Evolutionary conservation across 92 coral and sea anemone genomes (phyloP).

Genomic region (Porites cylindrica): DNA sequence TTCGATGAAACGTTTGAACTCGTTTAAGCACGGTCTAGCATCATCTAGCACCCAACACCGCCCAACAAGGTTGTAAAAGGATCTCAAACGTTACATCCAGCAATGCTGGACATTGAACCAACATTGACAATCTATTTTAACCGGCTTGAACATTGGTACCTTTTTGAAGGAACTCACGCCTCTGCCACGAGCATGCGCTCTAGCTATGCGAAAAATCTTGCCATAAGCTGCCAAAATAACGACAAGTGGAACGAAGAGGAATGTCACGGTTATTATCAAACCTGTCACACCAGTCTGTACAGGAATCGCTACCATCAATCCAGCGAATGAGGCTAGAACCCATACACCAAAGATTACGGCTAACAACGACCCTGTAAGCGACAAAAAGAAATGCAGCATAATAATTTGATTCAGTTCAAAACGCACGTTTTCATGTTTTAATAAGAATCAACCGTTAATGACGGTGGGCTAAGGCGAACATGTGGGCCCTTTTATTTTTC

Average conservation of each 20-base stretch:
- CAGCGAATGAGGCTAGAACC: conserved; percentile 73
- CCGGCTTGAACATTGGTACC: conserved; percentile 36
- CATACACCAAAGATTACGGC: conserved; percentile 57
- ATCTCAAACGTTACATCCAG: too few relatives aligned
- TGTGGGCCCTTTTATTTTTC: too few relatives aligned
- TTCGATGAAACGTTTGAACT: too few relatives aligned
- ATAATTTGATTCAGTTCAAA: too few relatives aligned
- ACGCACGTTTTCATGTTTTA: too few relatives aligned
- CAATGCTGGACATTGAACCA: too few relatives aligned
- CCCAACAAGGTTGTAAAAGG: too few relatives aligned
- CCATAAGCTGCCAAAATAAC: conserved; percentile 75
- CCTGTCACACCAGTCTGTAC: conserved; percentile 27
- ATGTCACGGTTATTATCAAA: conserved; percentile 52
- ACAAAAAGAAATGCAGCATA: background rate
- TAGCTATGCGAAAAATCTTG: conserved; percentile 79
- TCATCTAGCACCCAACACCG: too few relatives aligned
- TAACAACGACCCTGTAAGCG: conserved; percentile 39
- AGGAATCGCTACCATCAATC: background rate
- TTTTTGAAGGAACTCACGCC: conserved; percentile 82
- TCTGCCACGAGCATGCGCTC: conserved; percentile 88
- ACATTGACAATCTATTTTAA: too few relatives aligned
- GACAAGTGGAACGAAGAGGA: conserved; percentile 74
- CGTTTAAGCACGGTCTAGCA: too few relatives aligned
- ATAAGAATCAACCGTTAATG: too few relatives aligned
- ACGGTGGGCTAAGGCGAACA: too few relatives aligned